Evolutionary conservation across 2,797 vertebrate genomes (phyloP), one percentile per base, ranked within the genome.

Genomic region (Coracias cyanogaster): DNA sequence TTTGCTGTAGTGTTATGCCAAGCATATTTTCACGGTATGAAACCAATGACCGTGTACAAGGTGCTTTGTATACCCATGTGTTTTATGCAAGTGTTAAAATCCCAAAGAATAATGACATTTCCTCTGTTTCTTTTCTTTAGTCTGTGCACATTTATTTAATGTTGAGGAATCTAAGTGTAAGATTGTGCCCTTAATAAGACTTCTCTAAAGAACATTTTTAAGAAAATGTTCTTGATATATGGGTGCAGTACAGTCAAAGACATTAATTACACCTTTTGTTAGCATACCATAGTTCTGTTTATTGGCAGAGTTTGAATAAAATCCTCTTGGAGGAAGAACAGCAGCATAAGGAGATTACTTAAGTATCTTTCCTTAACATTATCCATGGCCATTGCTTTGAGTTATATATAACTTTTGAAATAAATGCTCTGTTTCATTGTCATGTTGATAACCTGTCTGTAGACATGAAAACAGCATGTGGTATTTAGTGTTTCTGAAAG

Each of bases 51-150:
- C 80, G 2, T 51, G 3, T 74, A 15, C 61, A 39, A 81, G 18
- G 35, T 66, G 25, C 41, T 82, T 88, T 37, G 21, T 82, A 33
- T 85, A 65, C 17, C 18, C 12, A 1, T 46, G 43, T 77, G 19
- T 79, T 90, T 66, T 60, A 37, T 80, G 45, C 20, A 82, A 65
- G 3, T 69, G 15, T 93, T 86, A 58, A 90, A 94, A 72, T 58
- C 29, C 20, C 43, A 28, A 26, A 15, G 5, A 62, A 31, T 8
- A 60, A 24, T 46, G 14, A 45, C 26, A 15, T 69, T 83, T 93
- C 9, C 12, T 51, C 4, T 46, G 3, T 2, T 39, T 28, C 28
- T 67, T 72, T 74, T 41, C 29, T 88, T 85, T 61, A 81, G 19
- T 69, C 29, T 82, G 4, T 72, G 16, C 20, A 12, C 39, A 65